Percentiles rank a stretch among this genome's conserved stretches.
Evolutionary conservation across 2,797 vertebrate genomes (phyloP).

Genomic region (Periophthalmus magnuspinnatus): DNA sequence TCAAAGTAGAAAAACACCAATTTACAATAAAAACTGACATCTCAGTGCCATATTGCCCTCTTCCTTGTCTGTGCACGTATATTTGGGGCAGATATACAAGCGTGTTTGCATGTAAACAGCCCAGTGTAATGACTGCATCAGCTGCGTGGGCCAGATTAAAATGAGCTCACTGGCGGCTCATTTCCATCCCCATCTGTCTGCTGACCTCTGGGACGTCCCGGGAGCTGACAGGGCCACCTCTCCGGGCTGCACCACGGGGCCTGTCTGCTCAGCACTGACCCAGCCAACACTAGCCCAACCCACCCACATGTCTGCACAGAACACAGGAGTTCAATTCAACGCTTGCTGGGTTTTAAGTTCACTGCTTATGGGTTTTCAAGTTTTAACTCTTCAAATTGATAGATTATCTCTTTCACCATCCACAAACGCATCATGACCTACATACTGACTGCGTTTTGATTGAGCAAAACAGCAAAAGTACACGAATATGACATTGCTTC

Average conservation of each 20-base stretch:
- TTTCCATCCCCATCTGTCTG: constrained; percentile 82
- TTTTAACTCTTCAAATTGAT: neutral
- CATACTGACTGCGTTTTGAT: neutral
- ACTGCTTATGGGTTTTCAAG: neutral
- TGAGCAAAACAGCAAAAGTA: neutral
- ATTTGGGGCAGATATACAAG: constrained; percentile 31
- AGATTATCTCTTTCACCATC: neutral
- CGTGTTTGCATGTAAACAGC: constrained; percentile 68
- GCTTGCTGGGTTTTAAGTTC: neutral
- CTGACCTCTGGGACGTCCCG: constrained; percentile 74
- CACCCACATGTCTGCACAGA: constrained; percentile 20
- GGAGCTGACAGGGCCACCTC: constrained; percentile 55
- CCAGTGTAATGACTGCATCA: constrained; percentile 74
- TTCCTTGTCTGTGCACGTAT: constrained; percentile 24
- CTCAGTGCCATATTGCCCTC: neutral
- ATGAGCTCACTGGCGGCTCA: constrained; percentile 73
- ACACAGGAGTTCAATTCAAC: neutral
- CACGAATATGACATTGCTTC: neutral
- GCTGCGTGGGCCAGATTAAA: constrained; percentile 73
- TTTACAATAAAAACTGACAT: neutral
- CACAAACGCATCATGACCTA: neutral
- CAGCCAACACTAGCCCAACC: constrained; percentile 33
- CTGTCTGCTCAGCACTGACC: constrained; percentile 58
- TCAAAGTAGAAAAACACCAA: neutral
- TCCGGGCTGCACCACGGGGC: constrained; percentile 54